Conservation (phyloP, 30 jellyfish, hydroid and myxozoan genomes). For the Hydra vulgaris region DNA sequence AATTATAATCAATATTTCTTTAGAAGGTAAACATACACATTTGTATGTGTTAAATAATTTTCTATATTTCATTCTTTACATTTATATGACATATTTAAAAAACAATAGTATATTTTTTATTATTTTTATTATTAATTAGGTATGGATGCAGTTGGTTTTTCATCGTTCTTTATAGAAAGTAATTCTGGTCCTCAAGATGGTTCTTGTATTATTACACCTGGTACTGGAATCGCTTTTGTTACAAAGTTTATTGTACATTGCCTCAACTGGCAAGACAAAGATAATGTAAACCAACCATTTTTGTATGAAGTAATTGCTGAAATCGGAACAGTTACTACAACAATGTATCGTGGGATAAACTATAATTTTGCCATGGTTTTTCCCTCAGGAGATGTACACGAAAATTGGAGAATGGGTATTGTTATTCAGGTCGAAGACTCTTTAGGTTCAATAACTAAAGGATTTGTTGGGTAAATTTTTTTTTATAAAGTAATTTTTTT, state of each 20-base stretch:
- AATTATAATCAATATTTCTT: constrained; percentile 13
- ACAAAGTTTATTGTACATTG: constrained; percentile 49
- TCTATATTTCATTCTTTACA: not conserved
- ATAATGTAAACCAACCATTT: constrained; percentile 54
- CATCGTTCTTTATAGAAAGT: constrained; percentile 21
- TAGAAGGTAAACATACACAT: no score
- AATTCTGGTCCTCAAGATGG: constrained; percentile 72
- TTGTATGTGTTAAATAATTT: no score
- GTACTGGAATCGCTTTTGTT: constrained; percentile 35
- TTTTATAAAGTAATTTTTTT: not conserved
- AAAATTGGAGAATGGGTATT: constrained; percentile 12
- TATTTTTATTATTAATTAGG: constrained; percentile 1
- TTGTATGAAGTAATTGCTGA: constrained; percentile 33
- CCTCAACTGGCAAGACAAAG: constrained; percentile 53
- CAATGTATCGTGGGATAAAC: constrained; percentile 67
- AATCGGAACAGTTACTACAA: constrained; percentile 14
- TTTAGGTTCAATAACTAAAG: constrained; percentile 58
- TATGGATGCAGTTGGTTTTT: constrained; percentile 23
- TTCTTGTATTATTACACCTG: constrained; percentile 45
- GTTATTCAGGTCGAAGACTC: constrained; percentile 60
- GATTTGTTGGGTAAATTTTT: constrained; percentile 40
- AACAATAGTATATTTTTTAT: not conserved
- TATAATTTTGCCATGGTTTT: not conserved
- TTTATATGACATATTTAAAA: not conserved
- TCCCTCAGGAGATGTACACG: constrained; percentile 19